A percentile compares a stretch with the other conserved stretches of the same genome.
Conservation (phyloP, 2,888 invertebrate species). For the Liopterus haemorrhoidalis region DNA sequence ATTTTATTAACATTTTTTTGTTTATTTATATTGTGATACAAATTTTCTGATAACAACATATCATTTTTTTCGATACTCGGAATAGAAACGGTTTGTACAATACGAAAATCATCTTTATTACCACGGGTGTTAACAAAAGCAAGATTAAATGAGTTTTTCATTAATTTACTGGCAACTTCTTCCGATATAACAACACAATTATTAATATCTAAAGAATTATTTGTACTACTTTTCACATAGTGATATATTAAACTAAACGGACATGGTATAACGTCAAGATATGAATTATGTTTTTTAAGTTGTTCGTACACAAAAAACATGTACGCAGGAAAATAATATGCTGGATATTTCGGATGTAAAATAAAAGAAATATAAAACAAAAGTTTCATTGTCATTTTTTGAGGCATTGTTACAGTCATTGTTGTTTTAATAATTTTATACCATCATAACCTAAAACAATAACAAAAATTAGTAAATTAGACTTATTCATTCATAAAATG, state of each 20-base stretch:
- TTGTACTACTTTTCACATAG: conserved; percentile 11
- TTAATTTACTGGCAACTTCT: conserved; percentile 5
- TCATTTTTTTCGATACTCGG: conserved; percentile 12
- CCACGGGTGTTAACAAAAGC: conserved; percentile 11
- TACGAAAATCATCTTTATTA: conserved; percentile 12
- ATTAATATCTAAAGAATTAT: conserved; percentile 14
- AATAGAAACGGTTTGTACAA: conserved; percentile 5
- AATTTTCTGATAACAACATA: conserved; percentile 26
- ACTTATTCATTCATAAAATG: too few species aligned
- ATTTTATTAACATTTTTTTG: conserved; percentile 16
- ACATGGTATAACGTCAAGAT: conserved; percentile 15
- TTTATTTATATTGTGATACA: conserved; percentile 28
- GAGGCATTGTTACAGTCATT: conserved; percentile 14
- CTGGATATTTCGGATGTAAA: conserved; percentile 33
- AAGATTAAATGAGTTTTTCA: conserved; percentile 20
- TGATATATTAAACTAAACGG: conserved; percentile 15
- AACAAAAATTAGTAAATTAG: too few species aligned
- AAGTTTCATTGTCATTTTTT: conserved; percentile 2
- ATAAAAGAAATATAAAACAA: conserved; percentile 15
- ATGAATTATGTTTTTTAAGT: conserved; percentile 15
- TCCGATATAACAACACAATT: conserved; percentile 15
- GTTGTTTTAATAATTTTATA: too few species aligned
- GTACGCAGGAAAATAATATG: conserved; percentile 39
- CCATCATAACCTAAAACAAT: too few species aligned
- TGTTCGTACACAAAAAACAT: conserved; percentile 39